Base-by-base conservation (phyloP, 2,888 invertebrate species). In the Leptopilina syphax region DNA sequence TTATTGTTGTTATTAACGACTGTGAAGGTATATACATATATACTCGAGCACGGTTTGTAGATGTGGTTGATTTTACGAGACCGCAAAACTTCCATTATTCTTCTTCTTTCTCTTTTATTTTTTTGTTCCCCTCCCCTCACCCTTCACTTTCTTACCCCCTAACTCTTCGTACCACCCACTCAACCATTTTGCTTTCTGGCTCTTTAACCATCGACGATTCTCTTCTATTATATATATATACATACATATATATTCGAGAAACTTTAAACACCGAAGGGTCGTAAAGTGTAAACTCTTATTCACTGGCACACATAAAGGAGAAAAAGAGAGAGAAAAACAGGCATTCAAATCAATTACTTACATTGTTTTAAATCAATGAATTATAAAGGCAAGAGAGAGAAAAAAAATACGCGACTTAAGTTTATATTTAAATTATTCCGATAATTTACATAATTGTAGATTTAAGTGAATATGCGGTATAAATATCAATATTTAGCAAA, bases 1-100 rank as follows among this genome's bases (percentile, higher is more conserved):
- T 73, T 73, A 63, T 70, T 34, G 34, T 34, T 34, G 34, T 34
- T 63, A 79, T 81, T 82, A 82, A 83, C 79, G 79, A 81, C 67
- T 73, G 63, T 77, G 77, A 70, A 12, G 77, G 84, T 82, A 85
- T 34, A 34, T 34, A 34, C 34, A 34, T 34, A 34, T 2, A 34
- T 84, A 85, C 85, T 81, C 81, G 83, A 78, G 68, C 60, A 77
- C 77, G 34, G 65, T 66, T 77, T 79, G 80, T 77, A 73, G 73
- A 84, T 83, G 84, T 80, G 87, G 84, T 84, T 80, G 79, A 85
- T 85, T 88, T 89, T 89, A 89, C 86, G 88, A 89, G 88, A 90
- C 89, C 89, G 82, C 89, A 88, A 77, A 85, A 81, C 82, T 77
- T 86, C 80, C 84, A 81, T 85, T 85, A 79, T 83, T 76, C 76